phyloP scores from a whole-genome alignment of 2,113 vertebrate species.

The Hyperopisus bebe region DNA sequence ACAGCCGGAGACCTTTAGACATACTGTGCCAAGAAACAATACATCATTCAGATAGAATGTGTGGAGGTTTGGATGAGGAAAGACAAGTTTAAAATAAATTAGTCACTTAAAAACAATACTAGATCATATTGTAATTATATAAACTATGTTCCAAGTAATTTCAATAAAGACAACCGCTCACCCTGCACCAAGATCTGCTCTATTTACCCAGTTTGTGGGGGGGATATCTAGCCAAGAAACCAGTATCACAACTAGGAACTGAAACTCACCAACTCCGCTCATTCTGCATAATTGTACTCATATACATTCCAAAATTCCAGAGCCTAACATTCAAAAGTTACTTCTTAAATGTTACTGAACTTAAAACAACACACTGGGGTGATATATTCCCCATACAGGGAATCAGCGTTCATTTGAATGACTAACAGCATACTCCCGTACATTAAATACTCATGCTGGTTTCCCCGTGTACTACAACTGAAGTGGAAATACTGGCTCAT shows the following conservation, averaged over 20 bases:
- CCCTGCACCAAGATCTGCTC: neutral
- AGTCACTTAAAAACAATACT: neutral
- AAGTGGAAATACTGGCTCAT: constrained; percentile 19
- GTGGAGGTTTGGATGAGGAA: neutral
- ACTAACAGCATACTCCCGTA: neutral
- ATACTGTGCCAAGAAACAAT: neutral
- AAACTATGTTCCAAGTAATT: neutral
- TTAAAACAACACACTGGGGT: neutral
- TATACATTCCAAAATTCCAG: neutral
- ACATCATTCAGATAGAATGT: neutral
- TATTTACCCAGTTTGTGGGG: neutral
- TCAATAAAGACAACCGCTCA: neutral
- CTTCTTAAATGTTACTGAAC: neutral
- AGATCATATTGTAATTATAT: neutral
- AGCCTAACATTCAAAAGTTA: neutral
- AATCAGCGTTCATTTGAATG: neutral
- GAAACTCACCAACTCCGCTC: neutral
- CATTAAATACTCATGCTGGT: neutral
- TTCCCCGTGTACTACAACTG: neutral
- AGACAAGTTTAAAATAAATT: neutral
- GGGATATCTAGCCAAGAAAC: neutral
- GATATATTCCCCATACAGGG: neutral
- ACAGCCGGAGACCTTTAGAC: neutral
- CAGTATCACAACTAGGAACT: neutral
- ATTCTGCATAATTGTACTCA: neutral